phyloP scores from a whole-genome alignment of 2,113 vertebrate genomes.

The Upupa epops region DNA sequence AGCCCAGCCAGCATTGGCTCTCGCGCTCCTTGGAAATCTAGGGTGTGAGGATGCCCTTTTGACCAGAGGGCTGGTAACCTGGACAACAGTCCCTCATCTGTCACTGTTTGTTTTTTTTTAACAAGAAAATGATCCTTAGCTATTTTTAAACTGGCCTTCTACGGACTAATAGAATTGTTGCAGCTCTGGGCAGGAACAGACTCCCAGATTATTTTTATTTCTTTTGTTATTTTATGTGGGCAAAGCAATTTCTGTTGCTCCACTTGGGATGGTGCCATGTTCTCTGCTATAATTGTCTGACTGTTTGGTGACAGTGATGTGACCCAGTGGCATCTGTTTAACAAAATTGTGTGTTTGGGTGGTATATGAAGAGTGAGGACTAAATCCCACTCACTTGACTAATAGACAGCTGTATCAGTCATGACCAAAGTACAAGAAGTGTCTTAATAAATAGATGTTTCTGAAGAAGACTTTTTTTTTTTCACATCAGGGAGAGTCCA shows the following conservation, averaged over 20 bases:
- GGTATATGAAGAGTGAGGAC: not conserved
- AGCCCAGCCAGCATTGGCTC: not conserved
- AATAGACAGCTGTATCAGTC: not conserved
- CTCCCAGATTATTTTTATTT: not conserved
- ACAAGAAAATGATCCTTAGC: not conserved
- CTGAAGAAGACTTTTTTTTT: not conserved
- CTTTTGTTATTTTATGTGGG: not conserved
- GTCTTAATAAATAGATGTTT: not conserved
- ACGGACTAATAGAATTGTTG: not conserved
- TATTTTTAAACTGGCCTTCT: conserved; percentile 30
- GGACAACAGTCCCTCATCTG: not conserved
- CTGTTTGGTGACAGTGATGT: not conserved
- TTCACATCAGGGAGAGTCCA: not conserved
- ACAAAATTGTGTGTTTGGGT: not conserved
- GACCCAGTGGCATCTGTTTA: not conserved
- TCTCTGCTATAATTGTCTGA: accelerated
- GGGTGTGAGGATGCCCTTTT: not conserved
- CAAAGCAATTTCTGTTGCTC: not conserved
- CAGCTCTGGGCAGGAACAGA: not conserved
- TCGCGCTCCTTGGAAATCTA: not conserved
- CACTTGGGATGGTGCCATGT: accelerated
- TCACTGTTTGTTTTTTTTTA: not conserved
- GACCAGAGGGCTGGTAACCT: not conserved
- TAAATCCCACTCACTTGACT: not conserved
- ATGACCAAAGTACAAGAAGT: not conserved